phyloP scores from a whole-genome alignment of 1,140 invertebrate genomes.

The Triops longicaudatus region DNA sequence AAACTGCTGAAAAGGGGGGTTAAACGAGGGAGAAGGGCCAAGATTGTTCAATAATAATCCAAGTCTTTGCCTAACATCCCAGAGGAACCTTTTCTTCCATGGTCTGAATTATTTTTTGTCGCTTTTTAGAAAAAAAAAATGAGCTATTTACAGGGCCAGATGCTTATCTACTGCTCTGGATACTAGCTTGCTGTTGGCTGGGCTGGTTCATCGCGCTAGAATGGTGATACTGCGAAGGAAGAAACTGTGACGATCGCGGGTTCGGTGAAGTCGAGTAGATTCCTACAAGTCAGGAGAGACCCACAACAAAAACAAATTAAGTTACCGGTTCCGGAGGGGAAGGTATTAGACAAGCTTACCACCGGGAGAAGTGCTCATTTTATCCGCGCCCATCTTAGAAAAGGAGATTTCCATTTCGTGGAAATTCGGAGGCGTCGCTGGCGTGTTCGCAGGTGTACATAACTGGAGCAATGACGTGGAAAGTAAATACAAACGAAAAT shows the following conservation, averaged over 20 bases:
- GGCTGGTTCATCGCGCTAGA: background rate
- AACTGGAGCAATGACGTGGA: conserved; percentile 40
- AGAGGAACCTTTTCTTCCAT: background rate
- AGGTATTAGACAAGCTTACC: conserved; percentile 26
- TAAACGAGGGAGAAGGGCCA: no score
- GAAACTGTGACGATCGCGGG: conserved; percentile 13
- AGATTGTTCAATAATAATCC: background rate
- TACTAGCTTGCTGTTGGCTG: background rate
- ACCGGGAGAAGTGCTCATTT: conserved; percentile 34
- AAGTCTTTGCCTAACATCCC: background rate
- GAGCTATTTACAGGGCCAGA: background rate
- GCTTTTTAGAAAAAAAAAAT: background rate
- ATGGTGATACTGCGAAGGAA: conserved; percentile 10
- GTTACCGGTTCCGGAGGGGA: background rate
- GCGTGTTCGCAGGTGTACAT: conserved; percentile 75
- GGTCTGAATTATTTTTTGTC: background rate
- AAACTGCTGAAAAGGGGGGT: background rate
- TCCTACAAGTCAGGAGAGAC: conserved; percentile 16
- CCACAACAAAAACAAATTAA: background rate
- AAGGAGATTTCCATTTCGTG: conserved; percentile 75
- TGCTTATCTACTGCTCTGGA: background rate
- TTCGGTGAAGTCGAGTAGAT: conserved; percentile 28
- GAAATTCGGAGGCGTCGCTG: conserved; percentile 81
- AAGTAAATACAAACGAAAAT: background rate
- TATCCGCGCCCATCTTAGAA: conserved; percentile 62